Percentiles rank a stretch among this genome's conserved stretches.
These are phyloP conservation scores for Dichetophora obliterata DNA, from an alignment of 2,888 invertebrate genomes.

Conservation along the genomic window DNA sequence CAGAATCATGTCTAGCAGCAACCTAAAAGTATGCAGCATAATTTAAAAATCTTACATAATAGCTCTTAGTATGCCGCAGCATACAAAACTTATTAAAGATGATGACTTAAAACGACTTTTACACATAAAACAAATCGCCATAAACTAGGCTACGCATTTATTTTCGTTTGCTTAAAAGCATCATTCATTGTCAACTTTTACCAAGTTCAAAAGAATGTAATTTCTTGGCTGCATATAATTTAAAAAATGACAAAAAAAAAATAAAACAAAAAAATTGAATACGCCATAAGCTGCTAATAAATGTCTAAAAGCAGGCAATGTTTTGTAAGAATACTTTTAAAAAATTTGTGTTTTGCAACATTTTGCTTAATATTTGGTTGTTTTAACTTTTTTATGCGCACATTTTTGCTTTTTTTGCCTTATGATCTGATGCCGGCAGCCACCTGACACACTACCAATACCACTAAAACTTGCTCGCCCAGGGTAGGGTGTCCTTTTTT, in stretches of 20 bases:
- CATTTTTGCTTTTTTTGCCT: not conserved
- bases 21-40: constrained; percentile 1
- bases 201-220: too few species aligned
- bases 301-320: too few species aligned
- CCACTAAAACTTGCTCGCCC: not conserved
- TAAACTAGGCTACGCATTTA: not conserved
- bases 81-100: constrained; percentile 3
- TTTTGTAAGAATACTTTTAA: too few species aligned
- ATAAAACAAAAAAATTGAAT: too few species aligned
- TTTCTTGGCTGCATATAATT: too few species aligned
- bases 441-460: not conserved
- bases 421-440: not conserved
- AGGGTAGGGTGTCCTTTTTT: not conserved
- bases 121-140: not conserved
- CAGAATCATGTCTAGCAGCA: too few species aligned
- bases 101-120: not conserved
- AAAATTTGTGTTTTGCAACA: too few species aligned
- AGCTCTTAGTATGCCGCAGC: not conserved
- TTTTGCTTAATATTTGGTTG: not conserved
- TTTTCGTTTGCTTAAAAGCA: too few species aligned
- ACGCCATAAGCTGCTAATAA: too few species aligned
- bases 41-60: not conserved
- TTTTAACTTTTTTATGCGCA: not conserved
- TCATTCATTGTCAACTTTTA: too few species aligned
- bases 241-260: too few species aligned